These are phyloP conservation scores for Eristalinus aeneus DNA, from an alignment of 2,888 invertebrate species.

Conservation along the genomic window DNA sequence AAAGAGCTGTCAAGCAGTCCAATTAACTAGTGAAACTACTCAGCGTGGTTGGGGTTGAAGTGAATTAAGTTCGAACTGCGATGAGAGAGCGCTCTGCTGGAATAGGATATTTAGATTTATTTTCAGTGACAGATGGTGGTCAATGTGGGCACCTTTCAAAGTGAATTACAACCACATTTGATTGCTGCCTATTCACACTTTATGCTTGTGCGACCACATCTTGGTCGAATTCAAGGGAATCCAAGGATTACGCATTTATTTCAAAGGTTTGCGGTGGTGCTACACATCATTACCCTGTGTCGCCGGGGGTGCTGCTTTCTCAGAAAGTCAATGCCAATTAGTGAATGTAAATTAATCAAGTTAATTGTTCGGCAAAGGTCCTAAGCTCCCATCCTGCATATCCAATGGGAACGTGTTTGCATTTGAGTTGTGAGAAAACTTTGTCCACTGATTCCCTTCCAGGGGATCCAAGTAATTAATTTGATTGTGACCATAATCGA, in stretches of 20 bases:
- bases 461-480: neutral
- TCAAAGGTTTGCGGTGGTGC: neutral
- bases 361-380: conserved; percentile 12
- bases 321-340: neutral
- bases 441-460: neutral
- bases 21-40: neutral
- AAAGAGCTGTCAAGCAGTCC: neutral
- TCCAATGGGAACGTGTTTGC: neutral
- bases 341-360: conserved; percentile 9
- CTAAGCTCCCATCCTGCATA: neutral
- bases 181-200: neutral
- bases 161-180: neutral
- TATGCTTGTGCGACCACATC: neutral
- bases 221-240: neutral
- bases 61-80: neutral
- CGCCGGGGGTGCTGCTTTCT: neutral
- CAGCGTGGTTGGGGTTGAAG: neutral
- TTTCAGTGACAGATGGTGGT: neutral
- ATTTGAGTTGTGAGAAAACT: neutral
- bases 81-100: neutral
- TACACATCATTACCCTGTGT: neutral
- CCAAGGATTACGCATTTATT: neutral
- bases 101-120: neutral
- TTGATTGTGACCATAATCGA: neutral
- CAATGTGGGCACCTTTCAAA: neutral